Conservation (phyloP, 2,888 invertebrate genomes). For the Metopia argyrocephala region DNA sequence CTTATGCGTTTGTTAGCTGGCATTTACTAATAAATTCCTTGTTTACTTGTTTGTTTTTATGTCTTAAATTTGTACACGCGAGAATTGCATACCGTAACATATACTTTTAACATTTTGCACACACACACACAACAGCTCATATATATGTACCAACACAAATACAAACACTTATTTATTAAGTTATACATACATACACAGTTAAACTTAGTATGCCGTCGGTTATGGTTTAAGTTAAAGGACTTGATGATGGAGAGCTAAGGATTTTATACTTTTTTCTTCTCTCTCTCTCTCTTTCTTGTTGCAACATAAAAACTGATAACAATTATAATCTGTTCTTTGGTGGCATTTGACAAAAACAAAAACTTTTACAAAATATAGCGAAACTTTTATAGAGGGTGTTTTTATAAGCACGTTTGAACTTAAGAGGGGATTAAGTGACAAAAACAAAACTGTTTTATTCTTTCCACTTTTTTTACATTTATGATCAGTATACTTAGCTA, state of each 20-base stretch:
- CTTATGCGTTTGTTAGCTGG: slow-evolving; percentile 57
- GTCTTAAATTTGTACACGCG: slow-evolving; percentile 54
- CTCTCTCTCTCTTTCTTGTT: no score
- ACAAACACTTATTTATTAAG: neutral
- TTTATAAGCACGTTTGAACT: no score
- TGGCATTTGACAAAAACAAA: slow-evolving; percentile 8
- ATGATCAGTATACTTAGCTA: no score
- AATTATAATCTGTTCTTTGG: slow-evolving; percentile 24
- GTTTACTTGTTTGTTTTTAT: slow-evolving; percentile 55
- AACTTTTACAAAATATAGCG: no score
- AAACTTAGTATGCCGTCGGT: neutral
- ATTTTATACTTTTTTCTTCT: neutral
- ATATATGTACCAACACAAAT: neutral
- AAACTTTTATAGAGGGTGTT: no score
- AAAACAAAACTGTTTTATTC: no score
- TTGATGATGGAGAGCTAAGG: neutral
- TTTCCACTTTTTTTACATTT: no score
- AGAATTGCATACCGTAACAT: slow-evolving; percentile 35
- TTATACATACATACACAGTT: neutral
- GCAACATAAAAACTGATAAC: no score
- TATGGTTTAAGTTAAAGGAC: slow-evolving; percentile 45
- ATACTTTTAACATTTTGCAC: neutral
- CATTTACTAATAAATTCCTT: slow-evolving; percentile 60
- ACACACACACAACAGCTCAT: neutral
- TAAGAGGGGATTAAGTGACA: no score